Evolutionary conservation across 1,140 invertebrate genomes (phyloP).

Genomic region (Thaumetopoea pityocampa): DNA sequence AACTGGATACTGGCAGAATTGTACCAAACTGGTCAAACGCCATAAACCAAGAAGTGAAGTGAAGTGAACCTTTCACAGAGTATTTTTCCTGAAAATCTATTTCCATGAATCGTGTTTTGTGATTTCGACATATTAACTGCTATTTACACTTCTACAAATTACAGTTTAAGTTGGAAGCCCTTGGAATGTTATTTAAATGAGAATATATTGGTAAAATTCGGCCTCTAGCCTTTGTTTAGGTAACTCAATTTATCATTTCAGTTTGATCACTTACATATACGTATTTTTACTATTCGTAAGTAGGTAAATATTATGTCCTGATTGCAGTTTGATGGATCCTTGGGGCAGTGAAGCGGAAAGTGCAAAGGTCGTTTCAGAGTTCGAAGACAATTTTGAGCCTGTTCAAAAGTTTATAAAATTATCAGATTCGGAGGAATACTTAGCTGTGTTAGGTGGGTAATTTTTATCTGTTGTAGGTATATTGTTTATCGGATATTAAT

Average conservation of each 20-base stretch:
- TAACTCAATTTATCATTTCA: neutral
- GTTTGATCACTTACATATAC: neutral
- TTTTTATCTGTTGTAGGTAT: slow-evolving; percentile 20
- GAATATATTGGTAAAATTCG: too few relatives aligned
- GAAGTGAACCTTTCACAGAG: too few relatives aligned
- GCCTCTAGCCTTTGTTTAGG: slow-evolving; percentile 8
- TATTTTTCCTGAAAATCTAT: too few relatives aligned
- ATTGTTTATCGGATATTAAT: slow-evolving; percentile 24
- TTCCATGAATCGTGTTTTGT: too few relatives aligned
- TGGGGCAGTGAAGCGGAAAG: slow-evolving; percentile 51
- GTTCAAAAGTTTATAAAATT: slow-evolving; percentile 39
- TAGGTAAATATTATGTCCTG: slow-evolving; percentile 13
- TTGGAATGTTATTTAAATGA: too few relatives aligned
- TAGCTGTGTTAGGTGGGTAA: slow-evolving; percentile 57
- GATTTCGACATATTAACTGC: too few relatives aligned
- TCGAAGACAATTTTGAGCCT: slow-evolving; percentile 64
- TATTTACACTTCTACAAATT: too few relatives aligned
- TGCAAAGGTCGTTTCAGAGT: slow-evolving; percentile 34
- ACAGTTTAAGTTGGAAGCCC: too few relatives aligned
- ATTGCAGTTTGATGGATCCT: slow-evolving; percentile 63
- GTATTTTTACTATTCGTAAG: neutral
- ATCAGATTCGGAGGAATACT: slow-evolving; percentile 57
- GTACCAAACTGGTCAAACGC: too few relatives aligned
- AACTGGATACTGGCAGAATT: too few relatives aligned
- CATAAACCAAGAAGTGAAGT: too few relatives aligned